These are phyloP conservation scores for Poecilia gillii DNA, from an alignment of 2,797 vertebrate species.

Conservation along the genomic window DNA sequence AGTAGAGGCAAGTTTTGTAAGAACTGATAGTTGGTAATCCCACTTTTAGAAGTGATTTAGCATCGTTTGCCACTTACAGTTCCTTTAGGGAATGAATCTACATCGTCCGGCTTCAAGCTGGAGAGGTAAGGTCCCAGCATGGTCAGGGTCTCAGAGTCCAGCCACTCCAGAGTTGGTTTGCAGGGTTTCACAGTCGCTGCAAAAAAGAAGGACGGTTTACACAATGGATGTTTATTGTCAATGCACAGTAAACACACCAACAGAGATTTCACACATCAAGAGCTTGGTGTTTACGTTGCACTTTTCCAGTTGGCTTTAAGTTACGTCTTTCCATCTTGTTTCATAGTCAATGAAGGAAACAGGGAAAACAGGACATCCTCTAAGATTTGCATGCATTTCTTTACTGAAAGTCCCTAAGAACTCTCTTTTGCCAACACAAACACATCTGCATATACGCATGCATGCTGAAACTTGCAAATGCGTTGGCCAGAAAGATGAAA, in stretches of 20 bases:
- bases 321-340: not conserved
- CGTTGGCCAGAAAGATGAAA: not conserved
- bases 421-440: conserved; percentile 1
- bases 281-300: not conserved
- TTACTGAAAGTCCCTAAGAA: not conserved
- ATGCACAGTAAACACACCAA: not conserved
- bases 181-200: conserved; percentile 27
- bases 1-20: conserved; percentile 3
- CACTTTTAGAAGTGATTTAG: not conserved
- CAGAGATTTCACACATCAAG: not conserved
- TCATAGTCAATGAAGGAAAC: not conserved
- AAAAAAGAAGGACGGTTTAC: not conserved
- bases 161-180: conserved; percentile 56
- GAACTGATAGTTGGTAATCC: not conserved
- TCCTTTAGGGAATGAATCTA: conserved; percentile 52
- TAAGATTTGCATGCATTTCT: conserved; percentile 2
- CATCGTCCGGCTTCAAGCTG: conserved; percentile 46
- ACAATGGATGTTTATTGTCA: not conserved
- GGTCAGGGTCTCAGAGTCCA: conserved; percentile 41
- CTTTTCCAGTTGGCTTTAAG: not conserved
- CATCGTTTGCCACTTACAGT: conserved; percentile 49
- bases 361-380: not conserved
- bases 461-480: conserved; percentile 8
- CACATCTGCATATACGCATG: not conserved
- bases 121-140: conserved; percentile 73